phyloP scores from a whole-genome alignment of 2,888 invertebrate species.

The Idaea biselata region DNA sequence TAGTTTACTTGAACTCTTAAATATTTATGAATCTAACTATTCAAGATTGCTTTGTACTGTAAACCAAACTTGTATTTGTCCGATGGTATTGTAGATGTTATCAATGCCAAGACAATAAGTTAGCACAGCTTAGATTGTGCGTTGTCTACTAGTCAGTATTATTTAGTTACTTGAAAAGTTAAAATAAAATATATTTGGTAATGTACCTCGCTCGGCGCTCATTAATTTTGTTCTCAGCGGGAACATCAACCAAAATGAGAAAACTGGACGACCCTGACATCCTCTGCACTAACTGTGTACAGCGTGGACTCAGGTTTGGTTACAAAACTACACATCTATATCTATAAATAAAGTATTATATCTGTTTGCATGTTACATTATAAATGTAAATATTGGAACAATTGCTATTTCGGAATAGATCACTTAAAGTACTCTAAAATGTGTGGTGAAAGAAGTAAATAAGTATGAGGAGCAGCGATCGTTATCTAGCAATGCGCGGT shows the following conservation, averaged over 20 bases:
- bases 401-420: background rate
- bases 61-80: background rate
- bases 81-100: background rate
- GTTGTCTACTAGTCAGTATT: constrained; percentile 13
- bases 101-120: background rate
- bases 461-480: background rate
- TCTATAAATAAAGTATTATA: background rate
- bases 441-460: background rate
- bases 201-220: constrained; percentile 66
- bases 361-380: background rate
- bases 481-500: background rate
- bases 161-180: background rate
- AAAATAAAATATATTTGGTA: constrained; percentile 32
- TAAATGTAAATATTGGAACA: background rate
- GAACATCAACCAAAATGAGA: constrained; percentile 53
- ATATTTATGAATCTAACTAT: background rate
- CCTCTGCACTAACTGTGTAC: constrained; percentile 56
- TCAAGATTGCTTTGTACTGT: background rate
- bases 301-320: constrained; percentile 63
- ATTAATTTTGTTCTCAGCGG: constrained; percentile 72
- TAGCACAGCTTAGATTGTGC: constrained; percentile 23
- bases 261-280: constrained; percentile 47
- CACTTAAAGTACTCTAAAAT: background rate
- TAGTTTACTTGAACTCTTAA: background rate
- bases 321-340: constrained; percentile 21